Evolutionary conservation across 2,888 invertebrate species (phyloP), one percentile per base, ranked within the genome.

Genomic region (Megalurothrips usitatus): DNA sequence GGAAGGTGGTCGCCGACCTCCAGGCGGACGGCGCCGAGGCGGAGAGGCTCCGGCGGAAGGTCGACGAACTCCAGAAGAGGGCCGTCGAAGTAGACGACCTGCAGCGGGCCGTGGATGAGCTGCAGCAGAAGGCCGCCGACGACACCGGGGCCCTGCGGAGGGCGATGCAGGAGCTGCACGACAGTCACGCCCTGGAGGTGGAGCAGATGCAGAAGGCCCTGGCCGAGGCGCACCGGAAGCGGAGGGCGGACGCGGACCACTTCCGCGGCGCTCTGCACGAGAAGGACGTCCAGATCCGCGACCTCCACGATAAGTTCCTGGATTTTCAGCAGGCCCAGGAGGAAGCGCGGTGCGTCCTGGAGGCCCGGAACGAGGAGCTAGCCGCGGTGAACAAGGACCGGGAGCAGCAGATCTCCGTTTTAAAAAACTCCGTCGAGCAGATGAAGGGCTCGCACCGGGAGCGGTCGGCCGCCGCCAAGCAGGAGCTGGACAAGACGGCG

Each of bases 251-350:
- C 23, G 68, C 26, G 23, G 68, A 75, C 23, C 68, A 75, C 26
- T 75, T 75, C 68, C 68, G 68, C 26, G 26, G 26, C 23, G 68
- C 68, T 3, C 68, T 75, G 68, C 68, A 75, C 68, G 68, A 75
- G 68, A 75, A 26, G 68, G 68, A 75, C 26, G 68, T 75, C 23
- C 68, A 75, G 68, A 75, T 75, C 68, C 68, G 68, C 68, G 68
- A 75, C 68, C 23, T 75, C 23, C 8, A 9, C 23, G 68, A 75
- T 26, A 8, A 26, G 23, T 75, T 75, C 68, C 26, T 12, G 8
- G 26, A 75, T 12, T 75, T 26, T 26, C 68, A 26, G 11, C 68
- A 9, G 26, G 23, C n/a, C 23, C 23, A 75, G 68, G 68, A 75
- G 26, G 68, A 75, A 26, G 68, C 26, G 26, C 68, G 26, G 23